Evolutionary conservation across 2,113 vertebrate genomes (phyloP).

Genomic region (Alligator mississippiensis): DNA sequence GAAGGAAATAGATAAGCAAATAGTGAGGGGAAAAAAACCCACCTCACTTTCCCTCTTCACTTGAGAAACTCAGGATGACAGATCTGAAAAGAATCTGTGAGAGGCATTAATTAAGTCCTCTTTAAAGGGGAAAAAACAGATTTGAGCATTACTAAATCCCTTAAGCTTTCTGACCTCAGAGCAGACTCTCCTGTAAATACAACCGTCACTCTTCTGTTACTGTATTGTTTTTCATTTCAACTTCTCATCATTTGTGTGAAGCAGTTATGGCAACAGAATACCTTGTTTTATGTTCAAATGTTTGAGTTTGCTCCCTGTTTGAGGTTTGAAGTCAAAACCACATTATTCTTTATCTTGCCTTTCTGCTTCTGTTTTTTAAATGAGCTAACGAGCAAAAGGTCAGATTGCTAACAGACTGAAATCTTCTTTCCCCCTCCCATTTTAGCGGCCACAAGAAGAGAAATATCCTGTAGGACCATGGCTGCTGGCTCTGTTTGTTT

Average conservation of each 20-base stretch:
- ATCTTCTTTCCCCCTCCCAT: conserved; percentile 25
- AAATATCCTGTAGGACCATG: conserved; percentile 87
- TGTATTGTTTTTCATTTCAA: not conserved
- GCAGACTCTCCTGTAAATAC: conserved; percentile 34
- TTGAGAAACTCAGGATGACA: not conserved
- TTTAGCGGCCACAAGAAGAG: conserved; percentile 85
- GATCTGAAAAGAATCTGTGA: not conserved
- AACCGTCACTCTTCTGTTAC: conserved; percentile 18
- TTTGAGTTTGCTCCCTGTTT: conserved; percentile 55
- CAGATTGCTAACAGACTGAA: not conserved
- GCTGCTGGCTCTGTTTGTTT: conserved; percentile 84
- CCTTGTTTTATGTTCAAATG: conserved; percentile 3
- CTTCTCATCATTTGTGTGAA: conserved; percentile 33
- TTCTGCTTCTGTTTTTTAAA: conserved; percentile 36
- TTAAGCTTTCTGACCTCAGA: not conserved
- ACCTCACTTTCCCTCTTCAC: not conserved
- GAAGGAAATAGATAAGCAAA: not conserved
- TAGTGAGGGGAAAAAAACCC: not conserved
- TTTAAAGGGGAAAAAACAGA: not conserved
- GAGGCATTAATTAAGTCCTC: not conserved
- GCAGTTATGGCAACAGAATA: not conserved
- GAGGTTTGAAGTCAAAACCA: conserved; percentile 64
- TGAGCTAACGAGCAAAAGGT: not conserved
- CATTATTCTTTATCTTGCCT: conserved; percentile 57
- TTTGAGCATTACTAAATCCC: not conserved